Conservation (phyloP, 2,113 vertebrate genomes). For the Cochlearius cochlearius region DNA sequence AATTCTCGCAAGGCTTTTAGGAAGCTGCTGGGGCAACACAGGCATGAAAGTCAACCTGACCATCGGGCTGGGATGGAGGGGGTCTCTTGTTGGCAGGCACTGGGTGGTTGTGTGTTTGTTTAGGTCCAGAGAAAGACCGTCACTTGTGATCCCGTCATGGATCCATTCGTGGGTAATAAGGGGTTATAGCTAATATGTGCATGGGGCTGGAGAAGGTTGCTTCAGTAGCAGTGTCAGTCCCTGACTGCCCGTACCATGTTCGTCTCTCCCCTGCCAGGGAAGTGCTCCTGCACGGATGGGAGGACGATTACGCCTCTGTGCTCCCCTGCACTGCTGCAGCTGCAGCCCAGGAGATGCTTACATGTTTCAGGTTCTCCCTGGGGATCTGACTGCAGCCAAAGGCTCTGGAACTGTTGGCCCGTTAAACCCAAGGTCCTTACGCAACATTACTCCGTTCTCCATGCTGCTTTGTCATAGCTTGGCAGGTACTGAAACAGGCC, state of each 20-base stretch:
- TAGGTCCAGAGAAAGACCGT: background rate
- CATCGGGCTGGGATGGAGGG: background rate
- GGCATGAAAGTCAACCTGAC: background rate
- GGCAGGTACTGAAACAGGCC: background rate
- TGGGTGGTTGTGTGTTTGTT: background rate
- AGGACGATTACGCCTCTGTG: background rate
- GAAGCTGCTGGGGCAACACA: background rate
- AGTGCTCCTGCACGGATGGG: accelerated
- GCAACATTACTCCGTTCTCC: background rate
- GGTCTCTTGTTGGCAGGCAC: background rate
- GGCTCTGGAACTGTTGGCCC: accelerated
- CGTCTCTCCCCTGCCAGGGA: accelerated
- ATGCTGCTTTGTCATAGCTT: background rate
- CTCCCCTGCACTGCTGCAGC: background rate
- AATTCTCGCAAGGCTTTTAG: background rate
- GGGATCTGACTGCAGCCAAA: background rate
- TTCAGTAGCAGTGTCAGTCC: background rate
- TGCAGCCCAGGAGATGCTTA: background rate
- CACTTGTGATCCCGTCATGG: background rate
- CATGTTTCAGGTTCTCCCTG: background rate
- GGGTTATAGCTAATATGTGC: background rate
- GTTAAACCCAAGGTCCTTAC: background rate
- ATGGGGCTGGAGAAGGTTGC: background rate
- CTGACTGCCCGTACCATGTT: background rate
- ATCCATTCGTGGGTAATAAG: accelerated